phyloP scores from a whole-genome alignment of 2,888 invertebrate species.

The Plusia festucae region DNA sequence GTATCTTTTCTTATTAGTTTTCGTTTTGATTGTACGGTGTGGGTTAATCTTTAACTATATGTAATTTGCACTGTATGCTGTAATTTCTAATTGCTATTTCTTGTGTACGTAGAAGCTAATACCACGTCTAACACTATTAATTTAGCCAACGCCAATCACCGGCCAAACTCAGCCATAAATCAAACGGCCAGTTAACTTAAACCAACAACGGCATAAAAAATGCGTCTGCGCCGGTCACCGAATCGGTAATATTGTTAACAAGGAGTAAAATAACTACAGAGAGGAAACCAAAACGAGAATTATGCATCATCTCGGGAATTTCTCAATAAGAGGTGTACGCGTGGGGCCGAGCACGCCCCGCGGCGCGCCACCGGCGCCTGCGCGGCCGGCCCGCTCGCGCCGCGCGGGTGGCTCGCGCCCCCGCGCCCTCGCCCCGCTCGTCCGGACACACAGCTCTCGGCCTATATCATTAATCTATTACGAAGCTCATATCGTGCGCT shows the following conservation, averaged over 20 bases:
- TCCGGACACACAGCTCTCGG: slow-evolving; percentile 80
- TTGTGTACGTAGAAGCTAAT: slow-evolving; percentile 28
- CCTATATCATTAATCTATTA: slow-evolving; percentile 89
- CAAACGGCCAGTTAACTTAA: slow-evolving; percentile 63
- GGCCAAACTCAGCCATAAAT: slow-evolving; percentile 73
- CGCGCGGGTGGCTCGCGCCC: slow-evolving; percentile 65
- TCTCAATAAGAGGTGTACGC: slow-evolving; percentile 87
- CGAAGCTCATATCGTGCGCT: slow-evolving; percentile 76
- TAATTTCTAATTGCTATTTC: slow-evolving; percentile 17
- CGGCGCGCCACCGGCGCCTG: slow-evolving; percentile 66
- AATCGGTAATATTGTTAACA: slow-evolving; percentile 88
- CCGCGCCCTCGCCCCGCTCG: slow-evolving; percentile 53
- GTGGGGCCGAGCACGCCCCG: slow-evolving; percentile 77
- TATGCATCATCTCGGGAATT: slow-evolving; percentile 87
- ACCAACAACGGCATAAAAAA: slow-evolving; percentile 77
- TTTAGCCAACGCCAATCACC: slow-evolving; percentile 38
- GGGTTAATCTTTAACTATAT: background rate
- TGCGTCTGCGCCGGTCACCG: slow-evolving; percentile 83
- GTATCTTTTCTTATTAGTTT: background rate
- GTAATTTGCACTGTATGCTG: background rate
- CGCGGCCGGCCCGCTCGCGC: slow-evolving; percentile 66
- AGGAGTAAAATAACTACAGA: slow-evolving; percentile 81
- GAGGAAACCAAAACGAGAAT: slow-evolving; percentile 84
- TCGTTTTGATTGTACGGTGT: background rate
- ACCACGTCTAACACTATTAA: slow-evolving; percentile 47